Evolutionary conservation across 2,797 vertebrate species (phyloP).

Genomic region (Octomys mimax): DNA sequence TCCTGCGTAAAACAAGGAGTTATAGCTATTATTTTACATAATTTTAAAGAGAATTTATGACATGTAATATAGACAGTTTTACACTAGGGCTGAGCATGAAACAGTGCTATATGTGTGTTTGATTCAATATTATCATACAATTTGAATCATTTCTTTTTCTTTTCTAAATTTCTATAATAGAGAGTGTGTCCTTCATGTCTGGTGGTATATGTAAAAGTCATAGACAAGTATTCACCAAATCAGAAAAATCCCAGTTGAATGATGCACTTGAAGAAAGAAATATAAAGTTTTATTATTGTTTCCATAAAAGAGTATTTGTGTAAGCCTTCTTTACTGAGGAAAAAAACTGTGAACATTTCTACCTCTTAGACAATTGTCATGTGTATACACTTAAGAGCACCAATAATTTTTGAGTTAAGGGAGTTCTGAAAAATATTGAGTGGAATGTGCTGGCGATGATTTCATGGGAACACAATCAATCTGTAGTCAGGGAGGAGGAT

Average conservation of each 20-base stretch:
- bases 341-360: neutral
- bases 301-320: neutral
- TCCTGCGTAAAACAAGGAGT: neutral
- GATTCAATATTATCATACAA: neutral
- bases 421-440: neutral
- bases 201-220: neutral
- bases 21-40: neutral
- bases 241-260: neutral
- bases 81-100: neutral
- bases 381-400: neutral
- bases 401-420: constrained; percentile 14
- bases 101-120: neutral
- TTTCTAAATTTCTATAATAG: neutral
- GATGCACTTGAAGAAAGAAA: neutral
- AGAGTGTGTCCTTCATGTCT: neutral
- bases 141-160: neutral
- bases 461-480: constrained; percentile 60
- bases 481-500: constrained; percentile 41
- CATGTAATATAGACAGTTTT: neutral
- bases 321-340: neutral
- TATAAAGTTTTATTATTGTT: neutral
- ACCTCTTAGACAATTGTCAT: neutral
- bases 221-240: constrained; percentile 8
- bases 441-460: neutral
- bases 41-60: neutral